Evolutionary conservation across 2,113 vertebrate species (phyloP).

Genomic region (Gopherus flavomarginatus): DNA sequence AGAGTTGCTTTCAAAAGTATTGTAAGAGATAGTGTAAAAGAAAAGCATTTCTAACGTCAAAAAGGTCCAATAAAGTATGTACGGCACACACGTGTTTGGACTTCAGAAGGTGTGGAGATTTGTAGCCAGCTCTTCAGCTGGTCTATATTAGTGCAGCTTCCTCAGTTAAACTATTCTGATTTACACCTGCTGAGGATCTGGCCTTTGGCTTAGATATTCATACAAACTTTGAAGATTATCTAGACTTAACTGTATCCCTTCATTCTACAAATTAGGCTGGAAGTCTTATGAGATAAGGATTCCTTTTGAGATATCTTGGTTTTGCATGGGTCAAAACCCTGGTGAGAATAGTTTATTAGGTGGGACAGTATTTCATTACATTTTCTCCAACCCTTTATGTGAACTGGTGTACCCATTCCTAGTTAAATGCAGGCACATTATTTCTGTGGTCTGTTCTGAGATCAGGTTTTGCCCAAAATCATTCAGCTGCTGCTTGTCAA

Average conservation of each 20-base stretch:
- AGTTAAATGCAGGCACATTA: slow-evolving; percentile 67
- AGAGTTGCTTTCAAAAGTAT: slow-evolving; percentile 36
- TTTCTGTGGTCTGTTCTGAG: slow-evolving; percentile 65
- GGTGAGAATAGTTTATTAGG: slow-evolving; percentile 52
- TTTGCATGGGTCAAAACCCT: slow-evolving; percentile 61
- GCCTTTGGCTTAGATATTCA: slow-evolving; percentile 37
- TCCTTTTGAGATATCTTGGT: slow-evolving; percentile 49
- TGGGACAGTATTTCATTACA: slow-evolving; percentile 69
- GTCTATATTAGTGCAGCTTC: slow-evolving; percentile 55
- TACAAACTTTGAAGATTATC: slow-evolving; percentile 24
- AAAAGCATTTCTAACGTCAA: slow-evolving; percentile 63
- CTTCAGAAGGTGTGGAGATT: slow-evolving; percentile 36
- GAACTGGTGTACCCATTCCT: slow-evolving; percentile 64
- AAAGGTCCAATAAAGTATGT: slow-evolving; percentile 60
- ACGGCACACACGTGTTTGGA: slow-evolving; percentile 63
- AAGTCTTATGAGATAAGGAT: slow-evolving; percentile 60
- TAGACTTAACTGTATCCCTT: slow-evolving; percentile 47
- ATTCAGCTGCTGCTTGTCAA: slow-evolving; percentile 71
- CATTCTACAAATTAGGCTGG: slow-evolving; percentile 61
- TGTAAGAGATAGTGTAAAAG: slow-evolving; percentile 18
- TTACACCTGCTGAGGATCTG: slow-evolving; percentile 58
- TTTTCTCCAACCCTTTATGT: slow-evolving; percentile 62
- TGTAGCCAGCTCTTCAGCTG: slow-evolving; percentile 66
- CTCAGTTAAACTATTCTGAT: slow-evolving; percentile 42
- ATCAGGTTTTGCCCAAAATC: slow-evolving; percentile 64